Percentiles rank a stretch among this genome's conserved stretches.
These are phyloP conservation scores for Mythimna pallens DNA, from an alignment of 2,888 invertebrate species.

Conservation along the genomic window DNA sequence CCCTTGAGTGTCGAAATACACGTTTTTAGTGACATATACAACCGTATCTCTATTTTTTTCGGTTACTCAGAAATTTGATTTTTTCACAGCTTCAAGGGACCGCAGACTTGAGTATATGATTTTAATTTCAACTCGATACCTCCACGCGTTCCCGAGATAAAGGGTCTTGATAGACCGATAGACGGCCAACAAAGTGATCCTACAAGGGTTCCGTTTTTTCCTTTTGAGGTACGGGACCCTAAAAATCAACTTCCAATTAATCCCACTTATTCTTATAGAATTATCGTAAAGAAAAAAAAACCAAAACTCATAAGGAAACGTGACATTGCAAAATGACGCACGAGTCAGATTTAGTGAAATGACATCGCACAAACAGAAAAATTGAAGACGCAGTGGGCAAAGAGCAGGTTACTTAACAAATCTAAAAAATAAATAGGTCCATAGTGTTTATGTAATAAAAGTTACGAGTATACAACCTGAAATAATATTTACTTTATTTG, in stretches of 20 bases:
- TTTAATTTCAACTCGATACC: too few relatives aligned
- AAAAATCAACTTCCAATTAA: not conserved
- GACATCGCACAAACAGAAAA: not conserved
- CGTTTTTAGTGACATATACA: too few relatives aligned
- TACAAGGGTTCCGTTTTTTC: too few relatives aligned
- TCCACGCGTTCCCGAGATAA: too few relatives aligned
- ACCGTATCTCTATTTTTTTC: too few relatives aligned
- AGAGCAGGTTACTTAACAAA: not conserved
- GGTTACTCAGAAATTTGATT: too few relatives aligned
- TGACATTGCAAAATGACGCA: slow-evolving; percentile 18
- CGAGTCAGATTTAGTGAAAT: slow-evolving; percentile 16
- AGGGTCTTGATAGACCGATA: too few relatives aligned
- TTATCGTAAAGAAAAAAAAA: slow-evolving; percentile 12
- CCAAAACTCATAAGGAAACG: slow-evolving; percentile 3
- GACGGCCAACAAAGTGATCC: too few relatives aligned
- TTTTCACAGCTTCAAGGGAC: too few relatives aligned
- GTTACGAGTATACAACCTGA: not conserved
- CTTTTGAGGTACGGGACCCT: too few relatives aligned
- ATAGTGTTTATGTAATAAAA: not conserved
- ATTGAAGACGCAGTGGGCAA: slow-evolving; percentile 11
- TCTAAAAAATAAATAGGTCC: not conserved
- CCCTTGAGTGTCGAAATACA: too few relatives aligned
- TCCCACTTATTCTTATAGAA: not conserved
- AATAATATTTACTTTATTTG: not conserved
- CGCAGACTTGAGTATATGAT: too few relatives aligned